These are phyloP conservation scores for Bujurquina vittata DNA, from an alignment of 2,113 vertebrate species.

Conservation along the genomic window DNA sequence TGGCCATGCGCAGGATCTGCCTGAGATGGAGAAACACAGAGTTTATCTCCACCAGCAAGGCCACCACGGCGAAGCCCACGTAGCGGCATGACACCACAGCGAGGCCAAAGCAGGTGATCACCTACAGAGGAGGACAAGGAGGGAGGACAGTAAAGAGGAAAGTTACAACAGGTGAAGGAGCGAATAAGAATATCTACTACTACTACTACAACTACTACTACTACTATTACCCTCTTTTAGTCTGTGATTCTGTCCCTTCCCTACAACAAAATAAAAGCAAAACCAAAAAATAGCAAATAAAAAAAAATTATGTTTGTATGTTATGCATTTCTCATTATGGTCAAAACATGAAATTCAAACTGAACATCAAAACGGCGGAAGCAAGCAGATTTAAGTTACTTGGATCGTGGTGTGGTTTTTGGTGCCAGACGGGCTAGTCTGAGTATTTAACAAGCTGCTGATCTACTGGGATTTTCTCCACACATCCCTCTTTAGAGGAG, in stretches of 20 bases:
- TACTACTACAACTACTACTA: background rate
- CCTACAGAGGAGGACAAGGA: constrained; percentile 72
- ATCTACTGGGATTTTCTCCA: background rate
- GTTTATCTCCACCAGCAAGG: constrained; percentile 92
- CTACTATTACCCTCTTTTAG: background rate
- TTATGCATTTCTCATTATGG: too few relatives aligned
- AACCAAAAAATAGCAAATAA: too few relatives aligned
- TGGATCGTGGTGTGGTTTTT: background rate
- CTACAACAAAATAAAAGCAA: too few relatives aligned
- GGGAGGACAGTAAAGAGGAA: background rate
- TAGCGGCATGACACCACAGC: constrained; percentile 82
- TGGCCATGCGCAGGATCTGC: constrained; percentile 87
- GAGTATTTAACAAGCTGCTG: background rate
- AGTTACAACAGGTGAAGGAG: background rate
- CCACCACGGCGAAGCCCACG: constrained; percentile 88
- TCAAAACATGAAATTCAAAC: background rate
- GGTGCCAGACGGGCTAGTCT: background rate
- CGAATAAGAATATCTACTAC: background rate
- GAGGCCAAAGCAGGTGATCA: constrained; percentile 88
- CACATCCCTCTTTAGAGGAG: background rate
- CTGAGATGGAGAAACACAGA: constrained; percentile 90
- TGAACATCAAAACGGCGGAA: background rate
- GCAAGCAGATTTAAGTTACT: background rate
- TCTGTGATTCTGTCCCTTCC: background rate
- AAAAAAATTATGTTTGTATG: too few relatives aligned